Evolutionary conservation across 2,888 invertebrate genomes (phyloP).

Genomic region (Clitarchus hookeri): DNA sequence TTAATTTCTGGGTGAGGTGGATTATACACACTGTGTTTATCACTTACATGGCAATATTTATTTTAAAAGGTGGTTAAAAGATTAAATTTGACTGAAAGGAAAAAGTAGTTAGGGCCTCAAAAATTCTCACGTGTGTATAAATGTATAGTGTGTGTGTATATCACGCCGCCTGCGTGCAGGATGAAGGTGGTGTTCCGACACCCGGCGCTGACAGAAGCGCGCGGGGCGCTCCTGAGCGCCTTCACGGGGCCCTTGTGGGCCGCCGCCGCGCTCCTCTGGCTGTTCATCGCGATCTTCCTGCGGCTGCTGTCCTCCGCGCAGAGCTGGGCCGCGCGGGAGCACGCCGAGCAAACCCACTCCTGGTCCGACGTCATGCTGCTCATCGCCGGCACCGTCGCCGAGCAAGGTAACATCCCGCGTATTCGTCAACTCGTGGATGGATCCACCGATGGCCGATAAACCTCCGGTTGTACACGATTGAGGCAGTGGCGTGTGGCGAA

Average conservation of each 20-base stretch:
- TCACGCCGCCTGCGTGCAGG: too few species aligned
- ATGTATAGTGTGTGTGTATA: constrained; percentile 10
- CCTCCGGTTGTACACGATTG: too few species aligned
- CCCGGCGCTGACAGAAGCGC: constrained; percentile 71
- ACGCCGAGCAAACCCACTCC: constrained; percentile 22
- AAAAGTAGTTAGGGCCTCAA: too few species aligned
- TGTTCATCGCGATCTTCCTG: constrained; percentile 28
- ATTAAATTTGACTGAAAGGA: too few species aligned
- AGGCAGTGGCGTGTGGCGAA: too few species aligned
- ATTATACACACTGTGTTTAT: too few species aligned
- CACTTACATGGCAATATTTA: too few species aligned
- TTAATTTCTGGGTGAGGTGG: too few species aligned
- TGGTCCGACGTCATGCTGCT: constrained; percentile 32
- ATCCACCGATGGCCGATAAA: too few species aligned
- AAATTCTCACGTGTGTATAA: too few species aligned
- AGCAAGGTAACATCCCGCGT: constrained; percentile 23
- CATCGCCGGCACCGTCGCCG: constrained; percentile 26
- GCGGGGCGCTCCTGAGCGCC: constrained; percentile 70
- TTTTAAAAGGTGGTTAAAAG: too few species aligned
- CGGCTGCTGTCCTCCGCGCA: constrained; percentile 25
- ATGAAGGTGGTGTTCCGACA: constrained; percentile 67
- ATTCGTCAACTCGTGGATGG: too few species aligned
- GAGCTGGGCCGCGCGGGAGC: background rate
- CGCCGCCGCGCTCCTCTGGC: constrained; percentile 52
- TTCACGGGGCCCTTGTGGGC: constrained; percentile 70